These are phyloP conservation scores for Tachyglossus aculeatus DNA, from an alignment of 2,797 vertebrate genomes.

Conservation along the genomic window DNA sequence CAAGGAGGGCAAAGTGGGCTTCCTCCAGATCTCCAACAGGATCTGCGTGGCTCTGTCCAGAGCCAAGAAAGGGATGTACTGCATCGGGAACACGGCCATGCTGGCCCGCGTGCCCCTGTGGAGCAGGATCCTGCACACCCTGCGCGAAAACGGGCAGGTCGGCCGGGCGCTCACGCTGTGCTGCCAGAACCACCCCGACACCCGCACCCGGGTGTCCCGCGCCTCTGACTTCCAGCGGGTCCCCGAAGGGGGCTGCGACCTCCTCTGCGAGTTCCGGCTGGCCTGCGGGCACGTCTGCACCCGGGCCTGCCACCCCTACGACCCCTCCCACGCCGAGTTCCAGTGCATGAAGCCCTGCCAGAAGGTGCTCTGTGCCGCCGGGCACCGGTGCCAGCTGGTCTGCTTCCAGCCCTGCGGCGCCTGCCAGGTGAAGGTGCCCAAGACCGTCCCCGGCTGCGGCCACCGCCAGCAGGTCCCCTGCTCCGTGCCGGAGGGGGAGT, in stretches of 20 bases:
- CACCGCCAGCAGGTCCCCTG: conserved; percentile 90
- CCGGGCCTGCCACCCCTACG: conserved; percentile 89
- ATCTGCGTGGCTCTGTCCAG: conserved; percentile 93
- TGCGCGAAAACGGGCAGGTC: conserved; percentile 78
- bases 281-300: conserved; percentile 90
- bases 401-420: conserved; percentile 78
- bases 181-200: conserved; percentile 91
- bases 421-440: conserved; percentile 82
- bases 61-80: conserved; percentile 92
- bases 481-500: conserved; percentile 69
- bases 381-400: conserved; percentile 78
- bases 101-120: conserved; percentile 84
- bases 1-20: conserved; percentile 80
- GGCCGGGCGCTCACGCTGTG: conserved; percentile 79
- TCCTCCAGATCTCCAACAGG: conserved; percentile 90
- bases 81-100: conserved; percentile 87
- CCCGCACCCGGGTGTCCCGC: conserved; percentile 72
- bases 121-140: conserved; percentile 85
- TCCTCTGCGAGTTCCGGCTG: conserved; percentile 87
- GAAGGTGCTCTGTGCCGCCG: conserved; percentile 80
- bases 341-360: conserved; percentile 84
- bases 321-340: conserved; percentile 82
- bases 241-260: conserved; percentile 89
- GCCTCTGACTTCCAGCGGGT: conserved; percentile 83
- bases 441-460: conserved; percentile 79